These are phyloP conservation scores for Ceryle rudis DNA, from an alignment of 2,797 vertebrate genomes.

Conservation along the genomic window DNA sequence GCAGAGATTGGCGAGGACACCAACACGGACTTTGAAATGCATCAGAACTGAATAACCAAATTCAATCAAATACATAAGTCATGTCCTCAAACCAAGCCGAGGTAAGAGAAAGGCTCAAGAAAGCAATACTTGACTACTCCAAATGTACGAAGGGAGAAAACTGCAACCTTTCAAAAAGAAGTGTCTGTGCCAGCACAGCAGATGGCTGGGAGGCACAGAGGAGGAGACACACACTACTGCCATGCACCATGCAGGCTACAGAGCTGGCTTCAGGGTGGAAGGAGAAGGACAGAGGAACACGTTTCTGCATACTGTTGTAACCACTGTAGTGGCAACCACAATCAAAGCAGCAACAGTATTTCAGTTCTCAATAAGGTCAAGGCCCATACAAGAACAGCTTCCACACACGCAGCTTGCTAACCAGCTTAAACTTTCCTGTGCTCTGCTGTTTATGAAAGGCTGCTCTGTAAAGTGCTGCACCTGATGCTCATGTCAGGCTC, in stretches of 20 bases:
- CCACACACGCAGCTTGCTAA: not conserved
- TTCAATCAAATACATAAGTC: not conserved
- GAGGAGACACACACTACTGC: not conserved
- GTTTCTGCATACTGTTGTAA: not conserved
- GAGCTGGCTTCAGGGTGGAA: not conserved
- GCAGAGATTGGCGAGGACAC: not conserved
- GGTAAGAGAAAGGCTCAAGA: not conserved
- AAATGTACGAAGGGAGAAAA: not conserved
- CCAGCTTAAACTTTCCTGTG: not conserved
- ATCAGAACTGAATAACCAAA: not conserved
- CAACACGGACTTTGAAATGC: not conserved
- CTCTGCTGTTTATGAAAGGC: not conserved
- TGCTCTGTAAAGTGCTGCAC: not conserved
- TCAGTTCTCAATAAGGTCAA: slow-evolving; percentile 1
- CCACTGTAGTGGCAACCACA: not conserved
- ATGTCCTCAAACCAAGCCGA: not conserved
- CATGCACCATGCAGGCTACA: not conserved
- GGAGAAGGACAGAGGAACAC: not conserved
- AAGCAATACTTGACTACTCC: not conserved
- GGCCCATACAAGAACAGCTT: not conserved
- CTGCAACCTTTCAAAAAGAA: not conserved
- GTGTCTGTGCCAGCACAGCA: not conserved
- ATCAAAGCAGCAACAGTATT: not conserved
- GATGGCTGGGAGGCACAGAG: slow-evolving; percentile 13
- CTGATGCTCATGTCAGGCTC: not conserved